These are phyloP conservation scores for Pluvianellus socialis DNA, from an alignment of 2,113 vertebrate genomes.

Conservation along the genomic window DNA sequence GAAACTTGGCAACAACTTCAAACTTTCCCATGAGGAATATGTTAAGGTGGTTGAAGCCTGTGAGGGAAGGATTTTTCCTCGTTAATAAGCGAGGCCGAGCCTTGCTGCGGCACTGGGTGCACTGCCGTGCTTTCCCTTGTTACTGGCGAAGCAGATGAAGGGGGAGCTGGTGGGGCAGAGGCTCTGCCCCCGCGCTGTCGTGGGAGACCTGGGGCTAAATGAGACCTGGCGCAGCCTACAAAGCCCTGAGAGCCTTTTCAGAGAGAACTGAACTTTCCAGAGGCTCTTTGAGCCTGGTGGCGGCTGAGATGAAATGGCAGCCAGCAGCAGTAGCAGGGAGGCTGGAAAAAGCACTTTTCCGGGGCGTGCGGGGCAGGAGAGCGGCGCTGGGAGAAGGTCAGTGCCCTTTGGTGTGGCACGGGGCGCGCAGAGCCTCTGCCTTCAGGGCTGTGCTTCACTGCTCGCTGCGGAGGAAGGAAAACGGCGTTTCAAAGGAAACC, in stretches of 20 bases:
- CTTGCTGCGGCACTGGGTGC: background rate
- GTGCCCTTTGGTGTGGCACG: background rate
- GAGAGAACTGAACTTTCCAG: background rate
- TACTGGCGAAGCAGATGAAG: background rate
- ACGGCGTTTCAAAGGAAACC: background rate
- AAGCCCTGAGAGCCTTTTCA: background rate
- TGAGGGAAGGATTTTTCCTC: background rate
- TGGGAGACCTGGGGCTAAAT: background rate
- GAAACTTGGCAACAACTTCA: accelerated
- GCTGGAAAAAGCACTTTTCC: background rate
- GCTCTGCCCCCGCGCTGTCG: accelerated
- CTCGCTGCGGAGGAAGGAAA: background rate
- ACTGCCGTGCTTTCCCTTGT: accelerated
- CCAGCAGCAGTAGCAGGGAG: background rate
- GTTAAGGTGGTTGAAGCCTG: background rate
- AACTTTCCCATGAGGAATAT: accelerated
- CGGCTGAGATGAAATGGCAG: background rate
- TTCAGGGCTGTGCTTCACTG: accelerated
- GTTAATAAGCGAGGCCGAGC: accelerated
- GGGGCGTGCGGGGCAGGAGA: background rate
- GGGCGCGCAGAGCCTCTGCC: background rate
- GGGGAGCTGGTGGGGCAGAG: background rate
- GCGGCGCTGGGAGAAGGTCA: background rate
- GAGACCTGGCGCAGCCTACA: background rate
- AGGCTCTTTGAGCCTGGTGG: background rate